Evolutionary conservation across 2,888 invertebrate genomes (phyloP), one percentile per base, ranked within the genome.

Genomic region (Sarcophaga subvicina): DNA sequence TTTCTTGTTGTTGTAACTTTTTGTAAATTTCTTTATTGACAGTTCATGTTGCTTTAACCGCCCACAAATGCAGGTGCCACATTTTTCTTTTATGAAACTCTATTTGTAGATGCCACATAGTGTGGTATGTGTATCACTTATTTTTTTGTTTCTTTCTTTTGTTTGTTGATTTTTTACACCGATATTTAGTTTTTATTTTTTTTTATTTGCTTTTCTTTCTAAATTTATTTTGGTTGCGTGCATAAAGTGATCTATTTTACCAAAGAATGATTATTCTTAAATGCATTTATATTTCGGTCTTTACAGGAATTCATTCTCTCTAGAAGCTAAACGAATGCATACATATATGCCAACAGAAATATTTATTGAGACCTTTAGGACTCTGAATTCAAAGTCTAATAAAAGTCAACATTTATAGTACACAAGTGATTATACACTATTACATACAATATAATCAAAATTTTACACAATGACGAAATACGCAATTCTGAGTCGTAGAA

Each of bases 41-140:
- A 75, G 84, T 84, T 83, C 87, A 76, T 87, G 81, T 87, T 79
- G 81, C 77, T 76, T 71, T 60, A 75, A 70, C 76, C 86, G 83
- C 86, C 86, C 80, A 86, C 79, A 86, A 80, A 66, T 66, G 25
- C 37, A 84, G 81, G 78, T 75, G 86, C 80, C 78, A 81, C 78
- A 78, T 75, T 81, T 81, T 64, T 78, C 6, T 77, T 77, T 72
- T 67, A 49, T 45, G 64, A 77, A 75, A 25, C 66, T 54, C 17
- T 54, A 54, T 54, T 54, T 62, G 22, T 73, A 80, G 37, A 76
- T 64, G 70, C 70, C 83, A 83, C 81, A 72, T 82, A 54, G 77
- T 83, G 54, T 73, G 76, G 72, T 64, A 73, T 72, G 27, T 78
- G 59, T 71, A 25, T 72, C 78, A 78, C 71, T 60, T 67, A 47